phyloP scores from a whole-genome alignment of 2,113 vertebrate species.

The Pitta sordida region DNA sequence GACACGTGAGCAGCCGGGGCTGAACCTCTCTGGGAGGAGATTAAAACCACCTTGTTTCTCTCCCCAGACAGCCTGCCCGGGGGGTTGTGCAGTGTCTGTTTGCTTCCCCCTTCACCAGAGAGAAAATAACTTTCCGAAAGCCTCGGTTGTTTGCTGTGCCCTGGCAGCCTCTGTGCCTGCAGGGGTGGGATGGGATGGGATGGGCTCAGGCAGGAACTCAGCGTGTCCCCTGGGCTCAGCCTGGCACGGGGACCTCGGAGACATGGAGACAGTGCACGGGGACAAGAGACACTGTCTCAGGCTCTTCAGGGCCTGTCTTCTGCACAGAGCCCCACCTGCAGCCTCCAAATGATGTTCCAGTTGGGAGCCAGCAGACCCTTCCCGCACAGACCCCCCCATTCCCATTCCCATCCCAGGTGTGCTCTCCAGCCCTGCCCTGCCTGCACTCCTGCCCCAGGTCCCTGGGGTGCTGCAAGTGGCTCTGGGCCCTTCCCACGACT shows the following conservation, averaged over 20 bases:
- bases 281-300: not conserved
- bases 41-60: not conserved
- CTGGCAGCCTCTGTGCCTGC: fast-evolving
- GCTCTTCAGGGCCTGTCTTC: fast-evolving
- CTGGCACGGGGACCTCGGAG: not conserved
- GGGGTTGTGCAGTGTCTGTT: not conserved
- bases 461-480: fast-evolving
- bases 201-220: not conserved
- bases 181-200: not conserved
- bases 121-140: not conserved
- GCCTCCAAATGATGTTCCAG: not conserved
- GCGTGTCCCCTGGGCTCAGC: not conserved
- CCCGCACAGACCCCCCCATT: fast-evolving
- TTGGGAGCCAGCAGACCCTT: not conserved
- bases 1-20: not conserved
- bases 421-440: not conserved
- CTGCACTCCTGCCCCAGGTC: too few species aligned
- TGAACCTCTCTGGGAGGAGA: not conserved
- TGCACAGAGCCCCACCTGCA: fast-evolving
- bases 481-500: not conserved
- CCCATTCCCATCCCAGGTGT: fast-evolving
- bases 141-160: not conserved
- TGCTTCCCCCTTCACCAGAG: not conserved
- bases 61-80: not conserved
- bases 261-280: fast-evolving